Evolutionary conservation across 2,888 invertebrate genomes (phyloP).

Genomic region (Pardosa pseudoannulata): DNA sequence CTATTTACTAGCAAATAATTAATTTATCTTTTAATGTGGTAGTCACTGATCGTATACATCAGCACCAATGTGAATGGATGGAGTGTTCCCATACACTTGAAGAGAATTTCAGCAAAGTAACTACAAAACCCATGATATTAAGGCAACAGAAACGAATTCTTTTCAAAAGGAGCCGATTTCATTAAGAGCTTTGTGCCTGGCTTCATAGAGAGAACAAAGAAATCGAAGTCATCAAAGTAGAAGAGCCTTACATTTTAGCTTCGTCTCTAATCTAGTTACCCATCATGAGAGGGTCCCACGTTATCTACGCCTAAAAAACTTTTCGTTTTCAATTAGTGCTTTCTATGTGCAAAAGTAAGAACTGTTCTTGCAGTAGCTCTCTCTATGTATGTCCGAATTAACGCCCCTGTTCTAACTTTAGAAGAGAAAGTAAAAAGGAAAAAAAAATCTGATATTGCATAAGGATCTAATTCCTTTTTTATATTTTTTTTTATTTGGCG

Average conservation of each 20-base stretch:
- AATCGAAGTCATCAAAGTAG: slow-evolving; percentile 55
- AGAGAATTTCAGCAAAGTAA: too few species aligned
- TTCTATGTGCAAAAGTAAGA: slow-evolving; percentile 26
- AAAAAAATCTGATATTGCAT: slow-evolving; percentile 53
- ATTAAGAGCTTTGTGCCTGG: slow-evolving; percentile 22
- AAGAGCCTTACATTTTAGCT: slow-evolving; percentile 55
- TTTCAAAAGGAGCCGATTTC: slow-evolving; percentile 18
- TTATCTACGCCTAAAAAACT: slow-evolving; percentile 32
- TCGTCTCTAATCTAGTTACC: slow-evolving; percentile 57
- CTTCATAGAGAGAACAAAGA: slow-evolving; percentile 58
- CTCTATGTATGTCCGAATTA: slow-evolving; percentile 58
- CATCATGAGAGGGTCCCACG: slow-evolving; percentile 24
- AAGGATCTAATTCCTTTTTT: slow-evolving; percentile 61
- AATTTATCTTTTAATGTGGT: too few species aligned
- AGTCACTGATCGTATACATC: too few species aligned
- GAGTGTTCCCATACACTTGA: too few species aligned
- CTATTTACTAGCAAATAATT: too few species aligned
- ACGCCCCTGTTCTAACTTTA: slow-evolving; percentile 29
- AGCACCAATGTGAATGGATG: too few species aligned
- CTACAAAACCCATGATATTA: neutral
- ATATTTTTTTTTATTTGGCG: slow-evolving; percentile 1
- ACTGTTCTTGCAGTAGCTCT: neutral
- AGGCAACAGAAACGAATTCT: neutral
- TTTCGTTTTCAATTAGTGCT: slow-evolving; percentile 66
- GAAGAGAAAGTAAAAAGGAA: slow-evolving; percentile 16